A percentile compares a stretch with the other conserved stretches of the same genome.
phyloP scores from a whole-genome alignment of 1,140 invertebrate genomes.

The Diuraphis noxia region DNA sequence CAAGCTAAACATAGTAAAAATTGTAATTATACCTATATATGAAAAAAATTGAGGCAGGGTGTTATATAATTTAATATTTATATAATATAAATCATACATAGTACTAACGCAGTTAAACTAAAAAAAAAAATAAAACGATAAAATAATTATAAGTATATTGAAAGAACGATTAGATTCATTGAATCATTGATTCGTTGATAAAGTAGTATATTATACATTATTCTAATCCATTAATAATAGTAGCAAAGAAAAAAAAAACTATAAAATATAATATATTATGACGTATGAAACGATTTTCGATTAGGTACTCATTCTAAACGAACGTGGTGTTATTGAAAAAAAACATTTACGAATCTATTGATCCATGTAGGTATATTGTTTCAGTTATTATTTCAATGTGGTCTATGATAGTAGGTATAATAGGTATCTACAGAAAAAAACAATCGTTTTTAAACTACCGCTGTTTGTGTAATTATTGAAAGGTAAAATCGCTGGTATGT shows the following conservation, averaged over 20 bases:
- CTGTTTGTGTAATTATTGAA: neutral
- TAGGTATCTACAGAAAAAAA: neutral
- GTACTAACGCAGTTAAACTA: too few species aligned
- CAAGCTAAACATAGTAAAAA: neutral
- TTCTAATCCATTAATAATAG: neutral
- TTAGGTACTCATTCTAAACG: neutral
- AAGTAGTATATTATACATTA: neutral
- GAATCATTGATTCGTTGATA: neutral
- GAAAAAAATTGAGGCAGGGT: neutral
- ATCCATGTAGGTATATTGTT: neutral
- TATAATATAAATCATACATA: neutral
- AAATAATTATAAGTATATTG: neutral
- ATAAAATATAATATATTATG: too few species aligned
- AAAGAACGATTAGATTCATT: neutral
- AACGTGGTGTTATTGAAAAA: neutral
- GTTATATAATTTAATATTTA: too few species aligned
- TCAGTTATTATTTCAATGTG: neutral
- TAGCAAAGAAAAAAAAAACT: neutral
- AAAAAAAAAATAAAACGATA: neutral
- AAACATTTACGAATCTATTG: neutral
- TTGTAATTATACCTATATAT: too few species aligned
- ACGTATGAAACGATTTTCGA: neutral
- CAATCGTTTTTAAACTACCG: neutral
- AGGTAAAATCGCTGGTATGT: neutral
- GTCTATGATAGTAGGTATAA: neutral